A percentile compares a stretch with the other conserved stretches of the same genome.
Evolutionary conservation across 2,797 vertebrate genomes (phyloP).

Genomic region (Mormyrops boulengeri): DNA sequence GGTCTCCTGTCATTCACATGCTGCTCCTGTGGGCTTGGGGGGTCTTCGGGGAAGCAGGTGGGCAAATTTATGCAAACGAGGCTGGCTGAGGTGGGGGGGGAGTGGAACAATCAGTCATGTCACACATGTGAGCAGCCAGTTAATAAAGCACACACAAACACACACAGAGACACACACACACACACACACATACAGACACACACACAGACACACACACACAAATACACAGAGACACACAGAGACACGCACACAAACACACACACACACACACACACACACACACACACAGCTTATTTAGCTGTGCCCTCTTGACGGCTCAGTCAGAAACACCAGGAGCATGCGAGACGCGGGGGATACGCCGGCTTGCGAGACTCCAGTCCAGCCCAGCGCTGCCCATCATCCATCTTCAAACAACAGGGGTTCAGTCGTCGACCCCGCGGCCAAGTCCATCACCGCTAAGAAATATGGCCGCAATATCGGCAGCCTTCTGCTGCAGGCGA

Average conservation of each 20-base stretch:
- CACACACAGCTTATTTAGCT: not conserved
- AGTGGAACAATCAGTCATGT: not conserved
- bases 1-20: not conserved
- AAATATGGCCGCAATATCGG: slow-evolving; percentile 53
- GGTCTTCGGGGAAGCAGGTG: not conserved
- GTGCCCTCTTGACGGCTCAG: not conserved
- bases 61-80: not conserved
- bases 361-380: not conserved
- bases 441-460: slow-evolving; percentile 34
- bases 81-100: not conserved
- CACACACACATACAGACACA: slow-evolving; percentile 11
- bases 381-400: not conserved
- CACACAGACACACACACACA: not conserved
- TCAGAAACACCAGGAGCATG: not conserved
- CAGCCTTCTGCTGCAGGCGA: slow-evolving; percentile 43
- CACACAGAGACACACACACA: not conserved
- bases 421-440: slow-evolving; percentile 7
- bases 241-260: not conserved
- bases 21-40: not conserved
- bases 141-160: not conserved
- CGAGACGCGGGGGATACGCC: not conserved
- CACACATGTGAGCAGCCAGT: not conserved
- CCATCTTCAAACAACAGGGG: not conserved
- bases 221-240: not conserved
- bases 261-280: not conserved